phyloP scores from a whole-genome alignment of 2,888 invertebrate species.

The Nowickia ferox region DNA sequence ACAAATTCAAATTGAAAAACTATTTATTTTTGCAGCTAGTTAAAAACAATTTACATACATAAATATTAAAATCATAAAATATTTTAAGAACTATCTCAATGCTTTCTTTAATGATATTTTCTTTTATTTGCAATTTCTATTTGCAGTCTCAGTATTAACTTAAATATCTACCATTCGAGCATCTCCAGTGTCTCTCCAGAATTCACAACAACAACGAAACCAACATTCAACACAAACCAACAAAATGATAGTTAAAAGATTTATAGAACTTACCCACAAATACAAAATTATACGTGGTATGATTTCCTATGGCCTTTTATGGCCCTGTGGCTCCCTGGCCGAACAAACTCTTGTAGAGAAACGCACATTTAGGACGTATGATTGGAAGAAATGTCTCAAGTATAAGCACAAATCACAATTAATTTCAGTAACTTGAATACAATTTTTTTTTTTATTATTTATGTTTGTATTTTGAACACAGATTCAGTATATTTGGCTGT shows the following conservation, averaged over 20 bases:
- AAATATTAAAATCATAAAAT: no score
- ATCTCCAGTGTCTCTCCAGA: not conserved
- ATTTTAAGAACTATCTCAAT: not conserved
- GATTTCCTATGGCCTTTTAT: constrained; percentile 85
- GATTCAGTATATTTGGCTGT: constrained; percentile 87
- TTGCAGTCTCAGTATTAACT: constrained; percentile 61
- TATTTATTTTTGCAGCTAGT: no score
- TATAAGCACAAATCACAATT: constrained; percentile 70
- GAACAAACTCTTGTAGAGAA: constrained; percentile 85
- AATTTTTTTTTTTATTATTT: not conserved
- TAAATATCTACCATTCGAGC: not conserved
- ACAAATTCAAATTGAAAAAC: no score
- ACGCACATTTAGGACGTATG: constrained; percentile 84
- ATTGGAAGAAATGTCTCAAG: constrained; percentile 85
- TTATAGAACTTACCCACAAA: constrained; percentile 83
- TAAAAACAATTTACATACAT: no score
- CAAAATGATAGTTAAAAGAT: constrained; percentile 80
- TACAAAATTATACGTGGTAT: constrained; percentile 85
- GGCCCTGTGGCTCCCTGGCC: constrained; percentile 85
- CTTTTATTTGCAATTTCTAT: not conserved
- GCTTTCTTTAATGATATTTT: not conserved
- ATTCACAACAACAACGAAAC: not conserved
- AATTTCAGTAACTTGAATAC: not conserved
- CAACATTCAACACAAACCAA: not conserved
- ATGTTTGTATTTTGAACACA: constrained; percentile 66